These are phyloP conservation scores for Cygnus olor DNA, from an alignment of 2,797 vertebrate genomes.

Conservation along the genomic window DNA sequence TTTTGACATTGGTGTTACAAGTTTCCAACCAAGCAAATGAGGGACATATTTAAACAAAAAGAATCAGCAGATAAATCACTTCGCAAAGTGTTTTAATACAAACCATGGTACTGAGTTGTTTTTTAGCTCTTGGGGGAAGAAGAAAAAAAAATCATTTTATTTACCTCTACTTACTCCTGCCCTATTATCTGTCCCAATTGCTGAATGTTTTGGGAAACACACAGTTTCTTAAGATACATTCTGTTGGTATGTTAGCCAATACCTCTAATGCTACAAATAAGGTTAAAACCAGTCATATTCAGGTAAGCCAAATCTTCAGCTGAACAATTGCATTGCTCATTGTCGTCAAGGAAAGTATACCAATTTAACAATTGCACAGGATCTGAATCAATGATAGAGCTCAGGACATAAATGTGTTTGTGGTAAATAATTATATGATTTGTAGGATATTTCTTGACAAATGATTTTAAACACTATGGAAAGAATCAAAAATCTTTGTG, in stretches of 20 bases:
- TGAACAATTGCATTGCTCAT: neutral
- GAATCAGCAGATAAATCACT: neutral
- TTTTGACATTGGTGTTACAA: neutral
- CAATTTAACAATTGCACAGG: neutral
- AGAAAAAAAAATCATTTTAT: neutral
- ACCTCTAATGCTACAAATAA: neutral
- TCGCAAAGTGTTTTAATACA: neutral
- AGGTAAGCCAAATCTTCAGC: neutral
- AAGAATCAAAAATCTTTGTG: neutral
- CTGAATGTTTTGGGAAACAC: neutral
- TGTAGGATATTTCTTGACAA: neutral
- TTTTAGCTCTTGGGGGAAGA: neutral
- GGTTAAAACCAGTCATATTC: neutral
- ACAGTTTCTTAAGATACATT: neutral
- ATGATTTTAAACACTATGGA: neutral
- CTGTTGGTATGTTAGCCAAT: neutral
- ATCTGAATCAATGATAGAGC: neutral
- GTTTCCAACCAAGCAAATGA: neutral
- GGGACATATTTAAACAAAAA: neutral
- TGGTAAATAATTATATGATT: neutral
- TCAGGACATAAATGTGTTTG: neutral
- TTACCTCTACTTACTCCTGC: neutral
- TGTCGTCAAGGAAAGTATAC: neutral
- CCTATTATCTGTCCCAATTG: neutral
- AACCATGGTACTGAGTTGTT: neutral